Evolutionary conservation across 2,797 vertebrate genomes (phyloP).

Genomic region (Echeneis naucrates): DNA sequence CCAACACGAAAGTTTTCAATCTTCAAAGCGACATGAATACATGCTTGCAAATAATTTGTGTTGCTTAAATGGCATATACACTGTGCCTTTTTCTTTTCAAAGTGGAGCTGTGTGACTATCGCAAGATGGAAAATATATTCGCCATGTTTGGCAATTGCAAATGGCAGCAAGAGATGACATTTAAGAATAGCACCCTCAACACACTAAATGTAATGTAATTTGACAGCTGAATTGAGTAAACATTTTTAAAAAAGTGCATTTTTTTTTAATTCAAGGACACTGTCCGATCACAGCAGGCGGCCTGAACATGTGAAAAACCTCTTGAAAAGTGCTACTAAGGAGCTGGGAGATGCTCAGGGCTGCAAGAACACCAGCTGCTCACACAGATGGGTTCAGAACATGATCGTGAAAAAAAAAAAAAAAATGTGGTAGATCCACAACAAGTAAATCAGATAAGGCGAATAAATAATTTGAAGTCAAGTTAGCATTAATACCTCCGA

Average conservation of each 20-base stretch:
- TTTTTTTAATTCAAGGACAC: conserved; percentile 36
- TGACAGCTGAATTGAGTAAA: neutral
- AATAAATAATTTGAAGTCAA: neutral
- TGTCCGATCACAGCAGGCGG: conserved; percentile 15
- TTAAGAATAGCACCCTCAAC: neutral
- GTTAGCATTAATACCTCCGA: neutral
- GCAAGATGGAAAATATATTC: neutral
- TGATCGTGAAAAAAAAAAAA: conserved; percentile 10
- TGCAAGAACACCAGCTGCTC: conserved; percentile 51
- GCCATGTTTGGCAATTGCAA: neutral
- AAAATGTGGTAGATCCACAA: conserved; percentile 1
- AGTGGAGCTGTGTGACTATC: conserved; percentile 7
- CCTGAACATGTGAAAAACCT: conserved; percentile 28
- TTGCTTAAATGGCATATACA: conserved; percentile 19
- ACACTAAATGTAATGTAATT: neutral
- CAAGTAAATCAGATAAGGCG: conserved; percentile 4
- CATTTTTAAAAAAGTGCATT: neutral
- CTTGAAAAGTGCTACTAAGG: conserved; percentile 3
- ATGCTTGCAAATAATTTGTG: conserved; percentile 19
- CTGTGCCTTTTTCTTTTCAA: conserved; percentile 19
- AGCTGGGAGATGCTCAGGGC: conserved; percentile 13
- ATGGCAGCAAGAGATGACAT: neutral
- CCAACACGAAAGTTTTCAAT: conserved; percentile 50
- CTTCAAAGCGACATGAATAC: conserved; percentile 37
- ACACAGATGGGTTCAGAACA: conserved; percentile 26